These are phyloP conservation scores for Conopomorpha cramerella DNA, from an alignment of 1,140 invertebrate genomes.

Conservation along the genomic window DNA sequence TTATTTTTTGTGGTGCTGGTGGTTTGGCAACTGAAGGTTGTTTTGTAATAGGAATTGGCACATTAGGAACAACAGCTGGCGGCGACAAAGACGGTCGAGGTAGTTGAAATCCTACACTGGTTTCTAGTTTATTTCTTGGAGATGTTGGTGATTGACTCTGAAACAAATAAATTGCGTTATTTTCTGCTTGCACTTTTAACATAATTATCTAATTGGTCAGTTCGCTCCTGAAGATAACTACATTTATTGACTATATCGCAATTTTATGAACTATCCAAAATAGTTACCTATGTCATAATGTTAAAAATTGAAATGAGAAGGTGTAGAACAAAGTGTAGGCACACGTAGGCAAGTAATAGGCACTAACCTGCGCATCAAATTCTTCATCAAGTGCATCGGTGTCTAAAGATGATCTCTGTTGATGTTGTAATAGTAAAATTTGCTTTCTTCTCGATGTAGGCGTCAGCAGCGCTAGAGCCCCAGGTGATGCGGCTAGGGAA, in stretches of 20 bases:
- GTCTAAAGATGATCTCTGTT: constrained; percentile 82
- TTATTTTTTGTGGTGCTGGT: constrained; percentile 28
- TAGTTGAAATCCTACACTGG: constrained; percentile 33
- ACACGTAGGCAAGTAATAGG: too few species aligned
- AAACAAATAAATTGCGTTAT: constrained; percentile 14
- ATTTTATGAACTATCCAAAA: too few species aligned
- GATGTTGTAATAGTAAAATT: constrained; percentile 75
- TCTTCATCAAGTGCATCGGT: constrained; percentile 80
- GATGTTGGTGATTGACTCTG: constrained; percentile 56
- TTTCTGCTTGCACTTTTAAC: too few species aligned
- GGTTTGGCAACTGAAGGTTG: constrained; percentile 48
- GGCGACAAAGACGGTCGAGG: constrained; percentile 36
- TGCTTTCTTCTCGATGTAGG: constrained; percentile 78
- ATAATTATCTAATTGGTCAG: too few species aligned
- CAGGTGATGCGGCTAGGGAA: constrained; percentile 60
- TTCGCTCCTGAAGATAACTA: too few species aligned
- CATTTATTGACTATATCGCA: too few species aligned
- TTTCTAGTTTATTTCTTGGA: constrained; percentile 53
- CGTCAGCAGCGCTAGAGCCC: constrained; percentile 66
- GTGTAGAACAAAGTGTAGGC: too few species aligned
- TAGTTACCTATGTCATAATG: too few species aligned
- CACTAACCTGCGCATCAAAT: constrained; percentile 55
- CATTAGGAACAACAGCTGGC: constrained; percentile 41
- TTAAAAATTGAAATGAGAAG: too few species aligned
- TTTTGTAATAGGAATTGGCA: constrained; percentile 47